phyloP scores from a whole-genome alignment of 2,797 vertebrate species.

The Paratrypauchen microcephalus region DNA sequence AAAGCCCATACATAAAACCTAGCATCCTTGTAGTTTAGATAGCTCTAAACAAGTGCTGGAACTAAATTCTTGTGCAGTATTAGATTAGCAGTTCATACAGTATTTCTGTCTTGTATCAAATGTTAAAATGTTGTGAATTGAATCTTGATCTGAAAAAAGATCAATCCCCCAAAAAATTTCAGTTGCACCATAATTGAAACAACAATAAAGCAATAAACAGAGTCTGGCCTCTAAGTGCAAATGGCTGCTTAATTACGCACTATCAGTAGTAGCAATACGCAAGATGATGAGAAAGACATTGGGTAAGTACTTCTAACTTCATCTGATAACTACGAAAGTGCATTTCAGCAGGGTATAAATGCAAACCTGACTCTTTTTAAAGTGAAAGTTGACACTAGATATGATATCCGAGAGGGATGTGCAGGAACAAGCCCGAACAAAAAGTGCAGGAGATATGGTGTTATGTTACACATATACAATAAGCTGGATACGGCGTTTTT shows the following conservation, averaged over 20 bases:
- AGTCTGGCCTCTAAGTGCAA: neutral
- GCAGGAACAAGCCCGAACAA: slow-evolving; percentile 29
- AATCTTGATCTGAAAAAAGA: neutral
- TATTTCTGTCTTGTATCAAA: neutral
- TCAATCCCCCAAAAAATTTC: too few relatives aligned
- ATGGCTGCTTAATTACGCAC: too few relatives aligned
- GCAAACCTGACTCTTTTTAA: slow-evolving; percentile 7
- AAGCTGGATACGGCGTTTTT: slow-evolving; percentile 10
- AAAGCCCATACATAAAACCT: neutral
- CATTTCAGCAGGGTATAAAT: slow-evolving; percentile 4
- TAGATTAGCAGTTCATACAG: neutral
- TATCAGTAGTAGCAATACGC: too few relatives aligned
- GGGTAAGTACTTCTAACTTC: neutral
- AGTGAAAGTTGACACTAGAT: slow-evolving; percentile 8
- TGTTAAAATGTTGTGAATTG: neutral
- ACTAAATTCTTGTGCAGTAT: neutral
- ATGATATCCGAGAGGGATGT: slow-evolving; percentile 36
- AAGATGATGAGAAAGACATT: neutral
- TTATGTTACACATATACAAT: slow-evolving; percentile 1
- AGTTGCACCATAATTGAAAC: too few relatives aligned
- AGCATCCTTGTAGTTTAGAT: neutral
- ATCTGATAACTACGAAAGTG: neutral
- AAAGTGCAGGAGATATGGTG: slow-evolving; percentile 1
- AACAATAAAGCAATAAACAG: neutral
- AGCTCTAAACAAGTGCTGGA: neutral